Conservation (phyloP, 2,113 vertebrate genomes). For the Spizaetus ornatus region DNA sequence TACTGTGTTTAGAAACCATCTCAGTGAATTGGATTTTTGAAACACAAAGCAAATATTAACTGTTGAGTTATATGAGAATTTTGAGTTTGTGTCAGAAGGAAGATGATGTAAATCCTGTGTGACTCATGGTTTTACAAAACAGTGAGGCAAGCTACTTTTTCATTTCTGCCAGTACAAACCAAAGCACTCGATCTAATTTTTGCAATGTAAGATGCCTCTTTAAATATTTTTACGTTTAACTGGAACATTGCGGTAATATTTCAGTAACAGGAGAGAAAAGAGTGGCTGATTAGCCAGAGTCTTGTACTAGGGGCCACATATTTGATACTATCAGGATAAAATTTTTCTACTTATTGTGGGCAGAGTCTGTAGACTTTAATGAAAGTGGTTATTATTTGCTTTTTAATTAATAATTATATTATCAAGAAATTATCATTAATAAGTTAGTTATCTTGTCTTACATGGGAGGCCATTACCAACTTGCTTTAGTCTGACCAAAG, state of each 20-base stretch:
- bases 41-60: conserved; percentile 42
- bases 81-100: not conserved
- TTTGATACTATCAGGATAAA: not conserved
- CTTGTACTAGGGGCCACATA: not conserved
- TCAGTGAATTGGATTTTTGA: conserved; percentile 37
- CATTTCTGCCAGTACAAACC: not conserved
- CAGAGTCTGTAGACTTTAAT: not conserved
- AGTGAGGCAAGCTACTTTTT: not conserved
- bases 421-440: not conserved
- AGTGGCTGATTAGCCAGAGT: not conserved
- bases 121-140: not conserved
- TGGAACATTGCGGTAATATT: not conserved
- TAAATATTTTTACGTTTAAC: not conserved
- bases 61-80: not conserved
- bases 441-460: not conserved
- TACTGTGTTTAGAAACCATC: conserved; percentile 50
- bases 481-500: not conserved
- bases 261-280: not conserved
- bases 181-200: not conserved
- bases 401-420: not conserved
- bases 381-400: not conserved
- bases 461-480: not conserved
- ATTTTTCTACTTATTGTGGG: not conserved
- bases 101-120: not conserved
- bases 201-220: not conserved